These are phyloP conservation scores for Astreopora myriophthalma DNA, from an alignment of 64 coral and sea anemone genomes.

Conservation along the genomic window DNA sequence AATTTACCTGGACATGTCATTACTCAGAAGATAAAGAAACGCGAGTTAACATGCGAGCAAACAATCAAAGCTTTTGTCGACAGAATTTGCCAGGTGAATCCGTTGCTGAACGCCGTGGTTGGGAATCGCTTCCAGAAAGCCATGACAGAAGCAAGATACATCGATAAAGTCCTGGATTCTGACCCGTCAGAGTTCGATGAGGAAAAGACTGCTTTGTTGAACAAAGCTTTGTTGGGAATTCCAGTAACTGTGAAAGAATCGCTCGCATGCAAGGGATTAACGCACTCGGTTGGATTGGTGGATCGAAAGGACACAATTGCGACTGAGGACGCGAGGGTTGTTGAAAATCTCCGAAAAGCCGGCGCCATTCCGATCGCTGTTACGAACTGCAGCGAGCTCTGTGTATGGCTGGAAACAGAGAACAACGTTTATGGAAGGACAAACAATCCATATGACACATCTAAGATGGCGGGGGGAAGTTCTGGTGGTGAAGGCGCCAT, in stretches of 20 bases:
- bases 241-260: slow-evolving; percentile 85
- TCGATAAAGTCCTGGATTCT: slow-evolving; percentile 76
- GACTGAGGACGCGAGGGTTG: slow-evolving; percentile 45
- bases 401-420: slow-evolving; percentile 87
- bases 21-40: slow-evolving; percentile 57
- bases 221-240: slow-evolving; percentile 75
- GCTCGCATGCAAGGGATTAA: slow-evolving; percentile 66
- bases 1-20: slow-evolving; percentile 38
- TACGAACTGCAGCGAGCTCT: slow-evolving; percentile 93
- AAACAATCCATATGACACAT: slow-evolving; percentile 79
- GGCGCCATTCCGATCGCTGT: slow-evolving; percentile 84
- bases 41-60: slow-evolving; percentile 36
- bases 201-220: slow-evolving; percentile 60
- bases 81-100: slow-evolving; percentile 77
- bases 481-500: slow-evolving; percentile 87
- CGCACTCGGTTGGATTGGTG: slow-evolving; percentile 81
- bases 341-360: slow-evolving; percentile 70
- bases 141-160: slow-evolving; percentile 65
- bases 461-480: slow-evolving; percentile 82
- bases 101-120: slow-evolving; percentile 73
- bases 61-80: slow-evolving; percentile 57
- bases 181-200: background rate
- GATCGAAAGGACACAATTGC: slow-evolving; percentile 77
- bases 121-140: slow-evolving; percentile 80
- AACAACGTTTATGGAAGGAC: slow-evolving; percentile 88